Base-by-base conservation (phyloP, 2,113 vertebrate species). In the Desmodus rotundus region DNA sequence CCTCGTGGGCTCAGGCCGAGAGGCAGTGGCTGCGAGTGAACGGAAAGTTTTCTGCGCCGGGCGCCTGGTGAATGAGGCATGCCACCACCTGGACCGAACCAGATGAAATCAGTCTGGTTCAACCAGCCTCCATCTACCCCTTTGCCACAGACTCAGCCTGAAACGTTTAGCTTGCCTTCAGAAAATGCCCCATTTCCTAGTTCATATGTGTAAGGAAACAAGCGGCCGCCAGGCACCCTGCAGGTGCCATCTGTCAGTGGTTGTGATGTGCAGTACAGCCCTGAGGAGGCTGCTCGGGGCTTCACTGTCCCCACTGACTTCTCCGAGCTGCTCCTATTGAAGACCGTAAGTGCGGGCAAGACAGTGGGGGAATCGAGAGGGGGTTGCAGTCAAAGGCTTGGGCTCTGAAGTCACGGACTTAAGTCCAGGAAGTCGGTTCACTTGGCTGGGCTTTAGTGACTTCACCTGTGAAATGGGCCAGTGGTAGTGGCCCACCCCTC, bases 161-260 rank as follows among this genome's bases (percentile, higher is more conserved):
- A 96, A 52, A 16, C 1, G 1, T 52, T 65, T 28, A 19, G 16
- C 63, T 89, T 89, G 45, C 68, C 15, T 92, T 26, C 68, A 41
- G 83, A 77, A 85, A 85, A 31, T 3, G 17, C 43, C 56, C 54
- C 43, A 3, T 65, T 56, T 86, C 43, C 22, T 94, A 33, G 43
- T n/a, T 84, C 61, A 11, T 52, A 43, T 2, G 9, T 24, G 0
- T 41, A n/a, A 61, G 54, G 17, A 86, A 36, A 41, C 4, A n/a
- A n/a, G 3, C 4, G 26, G 61, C 26, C 31, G 4, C 31, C 47
- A 1, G 38, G 14, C 26, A 7, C 3, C 50, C 17, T 5, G 4
- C 26, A 10, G 76, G 22, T 36, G 22, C 15, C 31, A 36, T 15
- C 26, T 67, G 38, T 88, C 31, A 17, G 43, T 12, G 15, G 47